Evolutionary conservation across 2,113 vertebrate species (phyloP), one percentile per base, ranked within the genome.

Genomic region (Sitta europaea): DNA sequence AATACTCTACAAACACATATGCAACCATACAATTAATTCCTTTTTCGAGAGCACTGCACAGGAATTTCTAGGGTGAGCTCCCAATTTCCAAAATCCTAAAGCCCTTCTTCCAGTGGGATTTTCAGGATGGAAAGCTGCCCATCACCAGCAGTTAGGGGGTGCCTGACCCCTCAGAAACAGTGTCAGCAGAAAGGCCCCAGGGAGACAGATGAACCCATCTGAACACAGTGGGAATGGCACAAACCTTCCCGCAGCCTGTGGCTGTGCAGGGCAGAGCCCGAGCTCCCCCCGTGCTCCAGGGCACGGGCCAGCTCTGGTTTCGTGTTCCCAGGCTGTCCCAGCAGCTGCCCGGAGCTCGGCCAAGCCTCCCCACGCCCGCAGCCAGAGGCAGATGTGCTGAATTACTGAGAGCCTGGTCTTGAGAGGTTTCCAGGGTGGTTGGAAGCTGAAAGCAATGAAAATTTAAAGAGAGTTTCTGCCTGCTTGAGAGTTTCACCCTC

Each of bases 301-400:
- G 65, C 70, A 73, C 42, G 33, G 12, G 19, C 29, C 36, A 19
- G 16, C 35, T 93, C 78, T 62, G 47, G 74, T 57, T 67, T 47
- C 22, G 7, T 17, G n/a, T 57, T 67, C 77, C 16, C 62, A 10
- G 25, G 50, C 71, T 68, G 92, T 53, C 59, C 90, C 53, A 63
- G 81, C 66, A 73, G 73, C 78, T 9, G 19, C 62, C 51, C 29
- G 0, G 51, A 59, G 31, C 12, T 6, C 48, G 12, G 70, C 94
- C 94, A 92, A 90, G 28, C 42, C 17, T 92, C 66, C 74, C 70
- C 36, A 58, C 48, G 14, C n/a, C 29, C 13, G 50, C 15, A 63
- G 70, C 85, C 74, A 92, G 78, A 61, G 88, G 66, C 85, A 94
- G 70, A 94, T 92, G 90, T 92, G 67, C 63, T 82, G 36, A 70